Evolutionary conservation across 2,888 invertebrate species (phyloP).

Genomic region (Druceiella hillmani): DNA sequence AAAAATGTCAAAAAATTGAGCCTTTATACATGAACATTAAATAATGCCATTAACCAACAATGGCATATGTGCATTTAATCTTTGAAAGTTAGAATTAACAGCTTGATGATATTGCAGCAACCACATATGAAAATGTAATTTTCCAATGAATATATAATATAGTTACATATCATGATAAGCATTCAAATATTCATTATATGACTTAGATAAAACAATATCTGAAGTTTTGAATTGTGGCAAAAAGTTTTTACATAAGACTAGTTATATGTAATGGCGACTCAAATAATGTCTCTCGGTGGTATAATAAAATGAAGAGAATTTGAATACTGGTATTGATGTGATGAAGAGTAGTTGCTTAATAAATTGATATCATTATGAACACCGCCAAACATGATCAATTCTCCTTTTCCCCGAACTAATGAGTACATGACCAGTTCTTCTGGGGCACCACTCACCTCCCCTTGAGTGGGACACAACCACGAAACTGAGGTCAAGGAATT

Average conservation of each 20-base stretch:
- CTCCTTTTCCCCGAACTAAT: conserved; percentile 83
- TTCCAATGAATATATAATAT: background rate
- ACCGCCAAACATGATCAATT: conserved; percentile 95
- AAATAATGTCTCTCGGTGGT: conserved; percentile 65
- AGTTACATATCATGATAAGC: background rate
- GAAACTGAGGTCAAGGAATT: conserved; percentile 58
- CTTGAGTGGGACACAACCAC: conserved; percentile 66
- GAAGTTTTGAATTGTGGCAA: too few species aligned
- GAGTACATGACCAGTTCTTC: conserved; percentile 89
- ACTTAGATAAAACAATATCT: too few species aligned
- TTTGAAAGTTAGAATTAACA: too few species aligned
- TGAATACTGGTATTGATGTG: conserved; percentile 62
- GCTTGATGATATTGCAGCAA: too few species aligned
- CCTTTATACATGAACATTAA: too few species aligned
- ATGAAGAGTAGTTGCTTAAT: conserved; percentile 45
- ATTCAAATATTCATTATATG: background rate
- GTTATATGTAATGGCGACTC: too few species aligned
- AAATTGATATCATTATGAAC: conserved; percentile 74
- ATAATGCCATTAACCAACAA: too few species aligned
- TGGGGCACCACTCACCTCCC: conserved; percentile 65
- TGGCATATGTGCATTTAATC: too few species aligned
- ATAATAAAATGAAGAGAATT: conserved; percentile 73
- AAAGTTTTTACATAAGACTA: too few species aligned
- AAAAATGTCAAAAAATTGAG: too few species aligned
- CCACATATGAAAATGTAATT: too few species aligned